These are phyloP conservation scores for Drosophila kohkoa DNA, from an alignment of 1,140 invertebrate genomes.

Conservation along the genomic window DNA sequence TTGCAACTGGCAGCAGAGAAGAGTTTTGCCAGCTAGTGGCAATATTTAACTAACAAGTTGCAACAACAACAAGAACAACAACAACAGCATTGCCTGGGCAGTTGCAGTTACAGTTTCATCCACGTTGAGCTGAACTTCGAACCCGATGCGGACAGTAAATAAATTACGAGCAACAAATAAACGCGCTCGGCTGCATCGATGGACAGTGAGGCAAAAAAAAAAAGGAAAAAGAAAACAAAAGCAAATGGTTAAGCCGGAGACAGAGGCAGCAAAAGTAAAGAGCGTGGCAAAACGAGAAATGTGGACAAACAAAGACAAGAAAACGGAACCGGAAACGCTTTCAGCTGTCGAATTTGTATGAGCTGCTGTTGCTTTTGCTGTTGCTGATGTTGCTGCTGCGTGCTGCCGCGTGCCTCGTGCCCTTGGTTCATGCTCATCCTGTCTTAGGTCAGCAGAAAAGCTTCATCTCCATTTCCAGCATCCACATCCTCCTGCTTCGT, in stretches of 20 bases:
- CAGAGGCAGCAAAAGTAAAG: constrained; percentile 35
- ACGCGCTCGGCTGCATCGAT: constrained; percentile 71
- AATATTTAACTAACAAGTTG: constrained; percentile 81
- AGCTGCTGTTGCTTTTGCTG: constrained; percentile 44
- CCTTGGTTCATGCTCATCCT: constrained; percentile 30
- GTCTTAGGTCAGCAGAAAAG: constrained; percentile 30
- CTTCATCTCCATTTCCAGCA: not conserved
- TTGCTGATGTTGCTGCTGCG: constrained; percentile 12
- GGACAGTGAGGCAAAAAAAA: constrained; percentile 23
- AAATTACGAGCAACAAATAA: constrained; percentile 84
- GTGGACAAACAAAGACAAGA: constrained; percentile 78
- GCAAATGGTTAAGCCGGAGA: not conserved
- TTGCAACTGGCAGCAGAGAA: constrained; percentile 26
- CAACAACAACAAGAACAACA: constrained; percentile 44
- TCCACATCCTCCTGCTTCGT: constrained; percentile 2
- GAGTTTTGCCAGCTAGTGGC: constrained; percentile 62
- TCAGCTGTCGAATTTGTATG: constrained; percentile 82
- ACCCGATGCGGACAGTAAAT: constrained; percentile 77
- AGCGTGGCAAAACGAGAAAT: constrained; percentile 52
- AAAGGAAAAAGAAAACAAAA: not conserved
- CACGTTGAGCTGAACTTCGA: constrained; percentile 22
- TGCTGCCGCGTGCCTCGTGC: not conserved
- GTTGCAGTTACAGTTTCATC: constrained; percentile 6
- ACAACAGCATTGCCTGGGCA: constrained; percentile 37
- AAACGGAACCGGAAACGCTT: constrained; percentile 81